Base-by-base conservation (phyloP, 2,888 invertebrate genomes). In the Aspidapion aeneum region DNA sequence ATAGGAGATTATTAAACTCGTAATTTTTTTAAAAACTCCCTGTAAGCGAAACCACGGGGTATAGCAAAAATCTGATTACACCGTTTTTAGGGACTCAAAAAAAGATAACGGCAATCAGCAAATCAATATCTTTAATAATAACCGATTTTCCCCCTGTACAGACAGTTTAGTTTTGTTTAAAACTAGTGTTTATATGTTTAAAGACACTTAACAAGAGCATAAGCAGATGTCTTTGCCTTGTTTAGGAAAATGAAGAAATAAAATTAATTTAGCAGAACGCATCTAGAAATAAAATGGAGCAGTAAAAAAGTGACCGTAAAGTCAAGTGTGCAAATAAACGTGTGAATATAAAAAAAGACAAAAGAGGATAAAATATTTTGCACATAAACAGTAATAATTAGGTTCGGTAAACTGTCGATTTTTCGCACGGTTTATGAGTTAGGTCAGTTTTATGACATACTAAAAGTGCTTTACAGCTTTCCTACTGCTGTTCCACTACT, bases 371-470 rank as follows among this genome's bases (percentile, higher is more conserved):
- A n/a, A 74, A 71, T 66, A 71, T 73, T 74, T 73, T 69, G 71
- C 71, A 74, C 73, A 71, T 71, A 70, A 71, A 73, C 72, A 75
- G 73, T 74, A 74, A 76, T 75, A 76, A 77, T 77, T 77, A 76
- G 75, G 75, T 73, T 74, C 74, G 74, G 71, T 75, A 74, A 76
- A 75, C 76, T 77, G 73, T 74, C 71, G 69, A 74, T 75, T 77
- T 75, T 77, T 77, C 71, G 76, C 74, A 72, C 73, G 70, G 74
- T 74, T 74, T 73, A 75, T 72, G 67, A 73, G 72, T 73, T 75
- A 78, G 80, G 80, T 80, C 79, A 80, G 80, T 80, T 80, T 80
- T 79, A 80, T 79, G 75, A 72, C 77, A 74, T 77, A 77, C 77
- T 78, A 77, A 78, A 78, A 77, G 74, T 75, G 74, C 73, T 64